Evolutionary conservation across 1,140 invertebrate species (phyloP), one percentile per base, ranked within the genome.

Genomic region (Aricia agestis): DNA sequence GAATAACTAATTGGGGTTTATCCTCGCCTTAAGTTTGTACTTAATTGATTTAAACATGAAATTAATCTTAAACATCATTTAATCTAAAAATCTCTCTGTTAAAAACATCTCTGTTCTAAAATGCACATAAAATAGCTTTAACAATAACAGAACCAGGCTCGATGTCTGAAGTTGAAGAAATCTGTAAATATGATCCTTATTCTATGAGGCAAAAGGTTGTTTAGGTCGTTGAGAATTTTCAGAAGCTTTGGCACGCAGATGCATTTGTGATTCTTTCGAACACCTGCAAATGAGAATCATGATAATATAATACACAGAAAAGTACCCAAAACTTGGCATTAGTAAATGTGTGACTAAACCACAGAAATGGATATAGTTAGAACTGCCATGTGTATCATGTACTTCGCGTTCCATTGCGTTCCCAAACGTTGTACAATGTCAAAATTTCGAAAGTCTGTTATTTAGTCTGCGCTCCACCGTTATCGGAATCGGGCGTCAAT

Each of bases 131-230:
- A 67, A 67, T 74, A 67, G 11, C 41, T 58, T 83, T 79, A 91
- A 72, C 89, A 91, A 78, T 85, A 91, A 81, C 82, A 89, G 76
- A 91, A 91, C 89, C 89, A 91, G 6, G 82, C 84, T 59, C 87
- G 78, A 67, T 89, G 84, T 18, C 78, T 77, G 42, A 85, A 87
- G 70, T 85, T 91, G 67, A 90, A 91, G 78, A 91, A 91, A 75
- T 91, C 89, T 6, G 78, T 81, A 17, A 91, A 84, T 77, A 91
- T 85, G 67, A 88, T 85, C 66, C 85, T 84, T 84, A 91, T 82
- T 74, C 82, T 84, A 70, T 89, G 85, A 0, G 87, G 89, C 80
- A 91, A 77, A 77, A 91, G 82, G 76, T 86, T 85, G 78, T 80
- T 75, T 11, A 90, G 32, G n/a, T 84, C 79, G 3, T 86, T 82